These are phyloP conservation scores for Cosmia trapezina DNA, from an alignment of 2,888 invertebrate genomes.

Conservation along the genomic window DNA sequence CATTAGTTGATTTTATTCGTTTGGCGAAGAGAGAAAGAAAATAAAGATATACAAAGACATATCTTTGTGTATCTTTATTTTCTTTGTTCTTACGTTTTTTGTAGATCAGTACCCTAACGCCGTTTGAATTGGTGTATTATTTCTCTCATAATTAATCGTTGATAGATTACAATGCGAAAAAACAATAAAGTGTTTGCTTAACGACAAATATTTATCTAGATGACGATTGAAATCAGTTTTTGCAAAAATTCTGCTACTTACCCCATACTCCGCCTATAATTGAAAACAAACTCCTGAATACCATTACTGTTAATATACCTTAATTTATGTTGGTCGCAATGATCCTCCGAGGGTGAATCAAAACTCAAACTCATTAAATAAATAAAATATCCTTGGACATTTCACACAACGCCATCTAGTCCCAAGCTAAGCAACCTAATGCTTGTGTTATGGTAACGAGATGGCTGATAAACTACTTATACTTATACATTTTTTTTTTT, in stretches of 20 bases:
- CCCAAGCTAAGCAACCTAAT: no score
- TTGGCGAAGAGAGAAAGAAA: no score
- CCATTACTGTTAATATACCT: slow-evolving; percentile 30
- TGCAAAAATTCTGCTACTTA: no score
- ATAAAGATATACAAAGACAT: no score
- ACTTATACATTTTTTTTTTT: no score
- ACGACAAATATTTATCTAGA: not conserved
- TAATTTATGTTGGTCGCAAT: slow-evolving; percentile 28
- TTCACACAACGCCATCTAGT: no score
- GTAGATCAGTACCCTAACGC: not conserved
- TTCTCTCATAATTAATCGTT: no score
- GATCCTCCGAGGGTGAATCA: slow-evolving; percentile 14
- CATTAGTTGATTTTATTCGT: not conserved
- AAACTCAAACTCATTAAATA: slow-evolving; percentile 4
- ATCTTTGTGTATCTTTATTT: not conserved
- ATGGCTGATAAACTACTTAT: no score
- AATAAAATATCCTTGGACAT: no score
- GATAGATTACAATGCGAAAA: not conserved
- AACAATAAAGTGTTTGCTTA: not conserved
- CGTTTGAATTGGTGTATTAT: not conserved
- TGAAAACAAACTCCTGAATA: slow-evolving; percentile 15
- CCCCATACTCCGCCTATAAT: not conserved
- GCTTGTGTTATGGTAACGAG: no score
- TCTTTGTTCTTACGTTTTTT: not conserved
- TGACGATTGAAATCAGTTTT: not conserved